phyloP scores from a whole-genome alignment of 2,797 vertebrate genomes.

The Thaleichthys pacificus region DNA sequence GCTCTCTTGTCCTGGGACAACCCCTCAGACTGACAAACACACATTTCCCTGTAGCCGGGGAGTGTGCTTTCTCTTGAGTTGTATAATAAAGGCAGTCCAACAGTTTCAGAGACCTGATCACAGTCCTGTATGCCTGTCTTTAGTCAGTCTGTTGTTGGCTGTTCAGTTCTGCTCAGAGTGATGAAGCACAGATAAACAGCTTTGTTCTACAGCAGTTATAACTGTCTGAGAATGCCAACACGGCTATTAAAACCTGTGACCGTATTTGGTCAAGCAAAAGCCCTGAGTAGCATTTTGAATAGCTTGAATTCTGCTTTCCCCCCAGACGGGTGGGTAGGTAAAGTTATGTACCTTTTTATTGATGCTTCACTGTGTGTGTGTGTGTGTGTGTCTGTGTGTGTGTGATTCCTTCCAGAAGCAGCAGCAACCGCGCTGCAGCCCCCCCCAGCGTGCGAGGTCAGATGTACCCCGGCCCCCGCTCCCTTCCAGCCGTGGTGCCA shows the following conservation, averaged over 20 bases:
- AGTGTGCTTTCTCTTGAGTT: background rate
- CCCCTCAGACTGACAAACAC: background rate
- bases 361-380: background rate
- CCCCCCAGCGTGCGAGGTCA: slow-evolving; percentile 65
- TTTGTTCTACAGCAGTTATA: background rate
- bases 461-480: slow-evolving; percentile 68
- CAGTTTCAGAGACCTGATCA: background rate
- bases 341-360: no score
- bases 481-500: slow-evolving; percentile 53
- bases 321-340: no score
- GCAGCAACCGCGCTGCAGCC: slow-evolving; percentile 56
- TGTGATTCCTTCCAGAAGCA: slow-evolving; percentile 32
- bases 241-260: background rate
- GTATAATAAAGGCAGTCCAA: no score
- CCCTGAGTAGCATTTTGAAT: no score
- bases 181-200: background rate
- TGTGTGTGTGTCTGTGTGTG: background rate
- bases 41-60: background rate
- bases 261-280: background rate
- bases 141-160: background rate
- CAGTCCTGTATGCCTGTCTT: background rate
- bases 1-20: slow-evolving; percentile 22
- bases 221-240: background rate
- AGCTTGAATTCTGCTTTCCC: no score
- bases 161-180: background rate